Base-by-base conservation (phyloP, 2,888 invertebrate species). In the Cantharis rufa region DNA sequence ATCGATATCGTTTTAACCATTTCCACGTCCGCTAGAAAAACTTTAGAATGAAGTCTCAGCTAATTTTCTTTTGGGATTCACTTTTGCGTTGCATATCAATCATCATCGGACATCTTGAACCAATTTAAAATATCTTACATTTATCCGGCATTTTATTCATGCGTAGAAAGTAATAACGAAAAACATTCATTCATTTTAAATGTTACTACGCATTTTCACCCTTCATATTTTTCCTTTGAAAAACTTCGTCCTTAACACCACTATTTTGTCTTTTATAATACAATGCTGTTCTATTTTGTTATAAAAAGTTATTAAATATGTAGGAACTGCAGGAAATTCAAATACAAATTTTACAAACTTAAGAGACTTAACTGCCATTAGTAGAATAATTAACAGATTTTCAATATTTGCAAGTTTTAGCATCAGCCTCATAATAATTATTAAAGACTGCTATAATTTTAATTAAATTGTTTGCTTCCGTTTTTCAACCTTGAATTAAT, bases 41-140 rank as follows among this genome's bases (percentile, higher is more conserved):
- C 48, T 74, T 74, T 62, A 66, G 48, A 69, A 62, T 68, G 48
- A 74, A 73, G 70, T 74, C 74, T 15, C 27, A 63, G 69, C 70
- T 74, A 74, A 74, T 74, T 74, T 69, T 74, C 74, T 70, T 74
- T 62, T 16, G n/a, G 69, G 73, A 73, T 73, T 73, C 69, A 62
- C 69, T 62, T 73, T 24, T 16, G 68, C 73, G 73, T 73, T 69
- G 32, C 73, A 73, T 69, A 73, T 73, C 72, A 72, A 72, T 72
- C 73, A 73, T 73, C 28, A 48, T 48, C 48, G 48, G 48, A 48
- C 48, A 48, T 48, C 48, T 48, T 27, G n/a, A 62, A 73, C 61
- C 69, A 27, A 69, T 48, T 48, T 48, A 48, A 48, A 48, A 48
- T 48, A 48, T 48, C 48, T n/a, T 48, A 48, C 48, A 48, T 48